Evolutionary conservation across 2,888 invertebrate genomes (phyloP).

Genomic region (Deilephila porcellus): DNA sequence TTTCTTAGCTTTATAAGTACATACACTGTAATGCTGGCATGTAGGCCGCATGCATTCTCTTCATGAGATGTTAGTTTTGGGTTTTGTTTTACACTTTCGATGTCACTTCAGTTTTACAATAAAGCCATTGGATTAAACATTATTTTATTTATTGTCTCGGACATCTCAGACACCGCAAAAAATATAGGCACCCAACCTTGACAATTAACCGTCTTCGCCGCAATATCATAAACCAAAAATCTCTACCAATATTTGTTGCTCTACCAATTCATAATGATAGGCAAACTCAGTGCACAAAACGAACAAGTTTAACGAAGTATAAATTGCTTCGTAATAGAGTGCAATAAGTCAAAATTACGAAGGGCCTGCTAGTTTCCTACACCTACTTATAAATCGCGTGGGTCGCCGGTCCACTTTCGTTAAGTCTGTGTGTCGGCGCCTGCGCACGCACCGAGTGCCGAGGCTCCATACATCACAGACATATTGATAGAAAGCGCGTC

Average conservation of each 20-base stretch:
- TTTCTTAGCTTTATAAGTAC: too few relatives aligned
- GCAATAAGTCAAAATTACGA: slow-evolving; percentile 34
- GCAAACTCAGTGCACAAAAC: neutral
- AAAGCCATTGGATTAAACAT: too few relatives aligned
- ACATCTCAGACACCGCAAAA: too few relatives aligned
- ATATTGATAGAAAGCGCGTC: slow-evolving; percentile 72
- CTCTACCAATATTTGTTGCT: neutral
- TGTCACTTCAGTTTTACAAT: too few relatives aligned
- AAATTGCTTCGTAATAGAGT: slow-evolving; percentile 22
- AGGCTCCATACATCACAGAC: slow-evolving; percentile 59
- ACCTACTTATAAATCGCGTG: slow-evolving; percentile 41
- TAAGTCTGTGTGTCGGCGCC: slow-evolving; percentile 62
- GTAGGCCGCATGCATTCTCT: too few relatives aligned
- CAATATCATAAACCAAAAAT: neutral
- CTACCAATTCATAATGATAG: neutral
- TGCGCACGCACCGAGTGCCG: slow-evolving; percentile 51
- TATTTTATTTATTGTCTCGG: too few relatives aligned
- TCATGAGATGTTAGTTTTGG: too few relatives aligned
- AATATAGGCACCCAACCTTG: neutral
- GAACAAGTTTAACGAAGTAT: neutral
- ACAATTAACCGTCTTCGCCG: neutral
- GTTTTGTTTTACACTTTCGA: too few relatives aligned
- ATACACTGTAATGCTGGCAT: too few relatives aligned
- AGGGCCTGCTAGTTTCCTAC: slow-evolving; percentile 47
- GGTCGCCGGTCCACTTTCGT: slow-evolving; percentile 70